Base-by-base conservation (phyloP, 2,113 vertebrate species). In the Oophaga pumilio region DNA sequence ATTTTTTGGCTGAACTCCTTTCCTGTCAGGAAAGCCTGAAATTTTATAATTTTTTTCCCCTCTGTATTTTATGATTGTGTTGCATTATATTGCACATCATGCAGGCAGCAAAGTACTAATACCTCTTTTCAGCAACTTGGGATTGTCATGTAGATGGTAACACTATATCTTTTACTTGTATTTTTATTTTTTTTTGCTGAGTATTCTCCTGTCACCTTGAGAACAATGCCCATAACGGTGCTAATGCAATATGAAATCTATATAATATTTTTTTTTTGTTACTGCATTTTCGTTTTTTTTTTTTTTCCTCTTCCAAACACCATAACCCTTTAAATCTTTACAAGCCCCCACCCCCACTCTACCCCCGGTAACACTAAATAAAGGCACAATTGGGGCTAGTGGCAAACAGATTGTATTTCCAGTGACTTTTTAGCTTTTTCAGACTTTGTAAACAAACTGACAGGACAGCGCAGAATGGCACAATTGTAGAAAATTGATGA, bases 361-460 rank as follows among this genome's bases (percentile, higher is more conserved):
- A n/a, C n/a, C n/a, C 62, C n/a, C 26, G 57, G 73, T 22, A 84
- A 84, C 57, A 84, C 80, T 77, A 73, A 68, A 62, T 81, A 82
- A 88, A 84, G 71, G 87, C 87, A 88, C 87, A 88, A 84, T 52
- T 26, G 56, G 87, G 87, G 81, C 11, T 26, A 71, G 68, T 56
- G 80, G 69, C 53, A 64, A 87, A 76, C n/a, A 66, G 66, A 87
- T 82, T 87, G 68, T 87, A 87, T 60, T 87, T 50, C 71, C 57
- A 53, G 43, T 82, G 59, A 83, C 71, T 80, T 59, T 88, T 33
- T 26, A 79, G 68, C 76, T 18, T 76, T 73, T 20, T 33, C 66
- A 59, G 64, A 81, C 28, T 81, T 33, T 69, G 52, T 43, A 71
- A 73, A 57, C 28, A 82, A 33, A 87, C 79, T 50, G 43, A 64